A percentile compares a stretch with the other conserved stretches of the same genome.
Conservation (phyloP, 1,140 invertebrate species). For the Panagrolaimus sp. region DNA sequence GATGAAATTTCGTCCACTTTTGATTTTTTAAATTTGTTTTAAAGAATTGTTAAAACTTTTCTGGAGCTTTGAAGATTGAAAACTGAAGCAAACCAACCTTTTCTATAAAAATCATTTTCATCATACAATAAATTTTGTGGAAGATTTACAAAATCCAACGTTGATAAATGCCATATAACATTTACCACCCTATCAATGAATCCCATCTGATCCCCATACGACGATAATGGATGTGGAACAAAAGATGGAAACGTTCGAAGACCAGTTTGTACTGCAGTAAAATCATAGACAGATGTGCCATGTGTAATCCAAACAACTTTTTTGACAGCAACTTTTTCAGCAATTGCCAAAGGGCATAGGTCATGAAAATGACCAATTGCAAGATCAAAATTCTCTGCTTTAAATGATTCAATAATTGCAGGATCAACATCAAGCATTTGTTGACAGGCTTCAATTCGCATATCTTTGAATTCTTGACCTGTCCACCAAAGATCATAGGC, state of each 20-base stretch:
- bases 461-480: constrained; percentile 55
- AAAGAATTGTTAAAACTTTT: too few relatives aligned
- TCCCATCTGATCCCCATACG: constrained; percentile 44
- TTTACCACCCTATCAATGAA: constrained; percentile 45
- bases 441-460: constrained; percentile 54
- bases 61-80: too few relatives aligned
- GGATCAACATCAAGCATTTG: constrained; percentile 45
- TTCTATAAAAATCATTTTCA: constrained; percentile 48
- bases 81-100: too few relatives aligned
- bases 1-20: too few relatives aligned
- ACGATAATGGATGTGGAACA: constrained; percentile 56
- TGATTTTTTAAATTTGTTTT: too few relatives aligned
- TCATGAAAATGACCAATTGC: constrained; percentile 57
- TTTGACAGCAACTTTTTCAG: constrained; percentile 38
- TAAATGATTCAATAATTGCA: constrained; percentile 24
- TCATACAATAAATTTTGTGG: constrained; percentile 53
- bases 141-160: constrained; percentile 54
- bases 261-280: constrained; percentile 47
- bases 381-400: constrained; percentile 46
- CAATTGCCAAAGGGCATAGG: constrained; percentile 50
- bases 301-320: constrained; percentile 54
- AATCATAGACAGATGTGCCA: constrained; percentile 57
- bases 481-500: constrained; percentile 58
- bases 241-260: constrained; percentile 50
- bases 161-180: constrained; percentile 52